Percentiles rank a stretch among this genome's conserved stretches.
phyloP scores from a whole-genome alignment of 2,888 invertebrate species.

The Epistrophe eligans region DNA sequence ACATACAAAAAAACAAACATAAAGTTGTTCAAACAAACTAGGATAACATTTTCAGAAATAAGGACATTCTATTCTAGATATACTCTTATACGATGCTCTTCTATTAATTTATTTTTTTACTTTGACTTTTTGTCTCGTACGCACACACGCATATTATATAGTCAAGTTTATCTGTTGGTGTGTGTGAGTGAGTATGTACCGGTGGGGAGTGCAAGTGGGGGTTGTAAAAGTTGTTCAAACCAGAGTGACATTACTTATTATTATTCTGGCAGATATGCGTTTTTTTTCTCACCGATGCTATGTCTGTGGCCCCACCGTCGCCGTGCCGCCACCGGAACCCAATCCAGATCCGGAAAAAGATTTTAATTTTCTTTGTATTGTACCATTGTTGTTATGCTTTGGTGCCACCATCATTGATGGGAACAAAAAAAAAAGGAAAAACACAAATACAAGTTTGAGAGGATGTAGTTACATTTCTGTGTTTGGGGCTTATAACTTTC shows the following conservation, averaged over 20 bases:
- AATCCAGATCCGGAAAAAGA: slow-evolving; percentile 13
- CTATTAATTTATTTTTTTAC: neutral
- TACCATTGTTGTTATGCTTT: slow-evolving; percentile 39
- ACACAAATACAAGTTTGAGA: slow-evolving; percentile 12
- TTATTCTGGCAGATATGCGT: slow-evolving; percentile 40
- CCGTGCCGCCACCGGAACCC: neutral
- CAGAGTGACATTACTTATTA: slow-evolving; percentile 45
- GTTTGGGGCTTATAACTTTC: slow-evolving; percentile 68
- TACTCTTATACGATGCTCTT: neutral
- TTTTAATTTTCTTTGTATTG: slow-evolving; percentile 35
- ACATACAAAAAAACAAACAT: neutral
- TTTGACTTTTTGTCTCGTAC: slow-evolving; percentile 19
- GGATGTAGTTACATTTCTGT: slow-evolving; percentile 38
- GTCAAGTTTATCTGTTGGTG: neutral
- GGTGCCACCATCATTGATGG: neutral
- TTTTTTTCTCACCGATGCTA: neutral
- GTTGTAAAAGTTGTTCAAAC: slow-evolving; percentile 23
- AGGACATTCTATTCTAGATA: slow-evolving; percentile 24
- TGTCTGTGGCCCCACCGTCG: neutral
- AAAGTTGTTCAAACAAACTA: slow-evolving; percentile 51
- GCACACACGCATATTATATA: slow-evolving; percentile 21
- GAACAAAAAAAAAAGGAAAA: neutral
- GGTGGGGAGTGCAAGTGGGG: neutral
- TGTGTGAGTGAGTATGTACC: neutral
- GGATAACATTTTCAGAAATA: slow-evolving; percentile 58